Base-by-base conservation (phyloP, 1,140 invertebrate species). In the Acyrthosiphon pisum region DNA sequence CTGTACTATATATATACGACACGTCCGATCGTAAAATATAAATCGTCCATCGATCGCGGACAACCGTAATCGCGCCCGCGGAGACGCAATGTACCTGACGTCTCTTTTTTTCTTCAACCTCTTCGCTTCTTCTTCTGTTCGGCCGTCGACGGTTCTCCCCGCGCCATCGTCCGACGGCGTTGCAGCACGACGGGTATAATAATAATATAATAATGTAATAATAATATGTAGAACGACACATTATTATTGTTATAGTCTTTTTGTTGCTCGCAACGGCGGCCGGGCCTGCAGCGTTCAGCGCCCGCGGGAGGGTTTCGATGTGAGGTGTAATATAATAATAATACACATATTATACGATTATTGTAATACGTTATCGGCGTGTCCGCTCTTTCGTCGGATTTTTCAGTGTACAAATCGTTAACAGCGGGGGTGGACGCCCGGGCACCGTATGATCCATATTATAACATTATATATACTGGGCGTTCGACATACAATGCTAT, bases 391-490 rank as follows among this genome's bases (percentile, higher is more conserved):
- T 46, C 26, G 41, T 87, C 44, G 84, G n/a, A 88, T 48, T 88
- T 48, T 88, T 88, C 86, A 46, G 86, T 48, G 88, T 30, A 90
- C 88, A 90, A 90, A 90, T 90, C 88, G 88, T 60, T 90, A 90
- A 90, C 88, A 90, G 88, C 56, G 56, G 88, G 87, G 50, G 88
- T 35, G 87, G 35, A 88, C n/a, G 44, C 44, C 3, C 87, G 48
- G 26, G n/a, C 20, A n/a, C 35, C 48, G 46, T 90, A 56, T 20
- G 60, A 56, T 90, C 37, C 41, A 6, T n/a, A 18, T 76, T 30
- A n/a, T 18, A 22, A 53, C 50, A 53, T 53, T 53, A 76, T 76
- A 6, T n/a, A 20, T n/a, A 6, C 30, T 18, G 60, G 60, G 11
- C 60, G 60, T n/a, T 76, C 30, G 60, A 76, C 60, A 0, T 7